phyloP scores from a whole-genome alignment of 1,140 invertebrate species.

The Drosophila leontia region DNA sequence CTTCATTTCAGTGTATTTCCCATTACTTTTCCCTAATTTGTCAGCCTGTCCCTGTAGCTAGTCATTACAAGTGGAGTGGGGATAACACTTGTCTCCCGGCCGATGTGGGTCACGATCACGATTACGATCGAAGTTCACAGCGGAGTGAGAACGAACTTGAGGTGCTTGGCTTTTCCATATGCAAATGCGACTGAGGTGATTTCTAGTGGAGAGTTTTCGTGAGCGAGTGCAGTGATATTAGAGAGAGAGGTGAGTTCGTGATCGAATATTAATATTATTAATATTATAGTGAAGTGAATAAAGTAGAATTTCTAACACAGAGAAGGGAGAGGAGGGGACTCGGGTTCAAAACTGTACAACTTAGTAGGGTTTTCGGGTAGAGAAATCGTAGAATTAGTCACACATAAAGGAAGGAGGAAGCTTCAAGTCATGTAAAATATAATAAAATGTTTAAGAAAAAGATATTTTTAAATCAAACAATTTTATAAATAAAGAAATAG shows the following conservation, averaged over 20 bases:
- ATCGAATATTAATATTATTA: not conserved
- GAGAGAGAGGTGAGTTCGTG: constrained; percentile 9
- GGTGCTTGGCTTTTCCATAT: constrained; percentile 15
- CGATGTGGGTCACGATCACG: constrained; percentile 45
- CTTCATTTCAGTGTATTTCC: not conserved
- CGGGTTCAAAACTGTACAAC: constrained; percentile 15
- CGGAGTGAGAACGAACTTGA: constrained; percentile 16
- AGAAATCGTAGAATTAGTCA: constrained; percentile 31
- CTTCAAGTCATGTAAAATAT: not conserved
- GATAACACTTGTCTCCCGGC: constrained; percentile 23
- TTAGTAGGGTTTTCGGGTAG: constrained; percentile 20
- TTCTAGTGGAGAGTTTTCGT: constrained; percentile 2
- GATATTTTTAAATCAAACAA: not conserved
- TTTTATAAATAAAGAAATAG: not conserved
- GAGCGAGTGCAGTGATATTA: constrained; percentile 7
- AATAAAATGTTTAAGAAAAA: not conserved
- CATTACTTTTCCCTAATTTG: constrained; percentile 7
- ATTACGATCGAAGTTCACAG: constrained; percentile 24
- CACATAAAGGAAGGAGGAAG: constrained; percentile 19
- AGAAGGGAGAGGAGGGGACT: constrained; percentile 13
- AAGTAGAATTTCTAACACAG: constrained; percentile 14
- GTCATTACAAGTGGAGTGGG: constrained; percentile 12
- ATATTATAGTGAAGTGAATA: constrained; percentile 5
- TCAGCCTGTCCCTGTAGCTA: constrained; percentile 3
- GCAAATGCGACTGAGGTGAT: constrained; percentile 34